A percentile compares a stretch with the other conserved stretches of the same genome.
Conservation (phyloP, 2,113 vertebrate species). For the Crotalus tigris region DNA sequence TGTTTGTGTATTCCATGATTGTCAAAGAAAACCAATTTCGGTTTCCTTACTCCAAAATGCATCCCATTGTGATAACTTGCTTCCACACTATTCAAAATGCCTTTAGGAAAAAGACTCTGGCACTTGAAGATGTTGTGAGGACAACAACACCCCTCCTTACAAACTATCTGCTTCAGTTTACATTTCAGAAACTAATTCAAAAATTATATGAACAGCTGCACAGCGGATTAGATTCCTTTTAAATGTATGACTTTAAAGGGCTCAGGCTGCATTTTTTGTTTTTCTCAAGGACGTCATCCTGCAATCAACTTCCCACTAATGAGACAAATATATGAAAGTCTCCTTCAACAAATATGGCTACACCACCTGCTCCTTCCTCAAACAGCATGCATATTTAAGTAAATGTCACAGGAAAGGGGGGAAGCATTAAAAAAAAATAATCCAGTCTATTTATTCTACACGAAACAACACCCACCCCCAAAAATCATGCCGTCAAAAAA, state of each 20-base stretch:
- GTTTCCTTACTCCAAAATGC: neutral
- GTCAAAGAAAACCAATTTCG: neutral
- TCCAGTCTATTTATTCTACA: conserved; percentile 14
- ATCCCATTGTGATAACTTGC: neutral
- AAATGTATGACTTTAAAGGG: conserved; percentile 8
- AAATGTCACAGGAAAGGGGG: conserved; percentile 39
- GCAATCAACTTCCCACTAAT: conserved; percentile 2
- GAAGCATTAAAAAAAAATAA: conserved; percentile 5
- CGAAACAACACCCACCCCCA: conserved; percentile 21
- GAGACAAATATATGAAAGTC: conserved; percentile 32
- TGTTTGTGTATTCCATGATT: neutral
- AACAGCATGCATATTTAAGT: neutral
- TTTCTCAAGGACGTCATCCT: conserved; percentile 28
- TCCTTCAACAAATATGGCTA: conserved; percentile 36
- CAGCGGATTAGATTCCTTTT: neutral
- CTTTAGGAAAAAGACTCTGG: neutral
- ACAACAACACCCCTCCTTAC: neutral
- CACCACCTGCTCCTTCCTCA: conserved; percentile 19
- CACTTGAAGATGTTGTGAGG: neutral
- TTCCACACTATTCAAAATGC: neutral
- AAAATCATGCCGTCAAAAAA: neutral
- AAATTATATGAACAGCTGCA: conserved; percentile 27
- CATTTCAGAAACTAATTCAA: conserved; percentile 30
- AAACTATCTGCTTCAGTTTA: conserved; percentile 19
- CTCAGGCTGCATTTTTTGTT: neutral